Base-by-base conservation (phyloP, 2,113 vertebrate species). In the Clarias gariepinus region DNA sequence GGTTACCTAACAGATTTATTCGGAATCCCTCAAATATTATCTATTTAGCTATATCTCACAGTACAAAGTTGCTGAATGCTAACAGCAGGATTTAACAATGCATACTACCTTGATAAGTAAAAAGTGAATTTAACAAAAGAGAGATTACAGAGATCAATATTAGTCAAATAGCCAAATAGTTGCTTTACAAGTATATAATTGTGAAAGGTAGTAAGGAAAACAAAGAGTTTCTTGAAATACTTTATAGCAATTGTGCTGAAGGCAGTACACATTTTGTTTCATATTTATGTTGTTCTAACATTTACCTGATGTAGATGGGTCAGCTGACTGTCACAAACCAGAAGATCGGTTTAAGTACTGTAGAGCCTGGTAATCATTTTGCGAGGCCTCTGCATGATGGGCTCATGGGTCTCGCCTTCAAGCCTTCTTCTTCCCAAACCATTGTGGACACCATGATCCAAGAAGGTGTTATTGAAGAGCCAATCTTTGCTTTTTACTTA, bases 281-380 rank as follows among this genome's bases (percentile, higher is more conserved):
- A 58, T 58, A 58, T 16, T 16, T 3, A 19, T 58, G 18, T 5
- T 76, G 41, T 0, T 52, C 41, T 15, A 25, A 13, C 11, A 25
- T 52, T n/a, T 15, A 76, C 23, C 23, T 41, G 63, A 16, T 33
- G 18, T 82, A 91, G 90, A 36, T 91, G 25, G 89, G 83, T 25
- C 81, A 79, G 3, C 81, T 90, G 4, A 57, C 19, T 19, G 89
- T 90, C 57, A 89, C 28, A 9, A 82, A 86, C 23, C 90, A 91
- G 71, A 79, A 88, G 84, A 87, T 91, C 19, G 87, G 90, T 41
- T 77, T 90, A 81, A 90, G 90, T 28, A 81, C 80, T 63, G 58
- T 28, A 16, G 89, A 90, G 69, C 87, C 87, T n/a, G 85, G 85
- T 16, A 1, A 86, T 86, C n/a, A 86, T 47, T 86, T 86, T 64